These are phyloP conservation scores for Orchesella cincta DNA, from an alignment of 1,140 invertebrate species.

Conservation along the genomic window DNA sequence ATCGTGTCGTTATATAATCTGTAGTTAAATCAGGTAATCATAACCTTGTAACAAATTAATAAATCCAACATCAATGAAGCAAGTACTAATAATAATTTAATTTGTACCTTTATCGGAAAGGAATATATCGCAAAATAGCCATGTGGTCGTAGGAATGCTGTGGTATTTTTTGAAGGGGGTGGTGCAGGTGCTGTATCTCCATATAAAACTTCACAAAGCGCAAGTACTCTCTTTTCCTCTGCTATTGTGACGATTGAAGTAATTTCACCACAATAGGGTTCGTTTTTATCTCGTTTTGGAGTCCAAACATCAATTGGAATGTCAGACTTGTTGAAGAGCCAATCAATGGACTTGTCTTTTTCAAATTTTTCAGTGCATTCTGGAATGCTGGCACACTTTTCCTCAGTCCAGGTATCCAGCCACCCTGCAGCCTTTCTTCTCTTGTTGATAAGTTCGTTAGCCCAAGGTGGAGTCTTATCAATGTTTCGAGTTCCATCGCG, in stretches of 20 bases:
- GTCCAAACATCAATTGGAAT: not conserved
- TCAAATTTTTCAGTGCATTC: not conserved
- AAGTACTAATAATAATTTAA: not conserved
- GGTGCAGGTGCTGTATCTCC: too few relatives aligned
- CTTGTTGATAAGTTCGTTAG: not conserved
- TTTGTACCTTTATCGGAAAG: not conserved
- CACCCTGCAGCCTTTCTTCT: not conserved
- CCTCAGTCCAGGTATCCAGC: not conserved
- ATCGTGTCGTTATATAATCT: too few relatives aligned
- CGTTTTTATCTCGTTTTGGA: not conserved
- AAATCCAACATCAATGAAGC: not conserved
- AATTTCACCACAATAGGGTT: not conserved
- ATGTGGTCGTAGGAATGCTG: too few relatives aligned
- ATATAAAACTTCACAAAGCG: not conserved
- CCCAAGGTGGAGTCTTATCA: not conserved
- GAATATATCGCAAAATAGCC: too few relatives aligned
- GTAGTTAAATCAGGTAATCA: too few relatives aligned
- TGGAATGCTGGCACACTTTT: not conserved
- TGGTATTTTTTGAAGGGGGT: too few relatives aligned
- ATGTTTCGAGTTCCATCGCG: not conserved
- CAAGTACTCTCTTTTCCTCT: not conserved
- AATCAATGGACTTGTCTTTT: not conserved
- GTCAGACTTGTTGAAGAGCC: not conserved
- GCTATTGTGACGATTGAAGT: not conserved
- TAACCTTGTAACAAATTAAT: not conserved